These are phyloP conservation scores for Zelleria hepariella DNA, from an alignment of 2,888 invertebrate genomes.

Conservation along the genomic window DNA sequence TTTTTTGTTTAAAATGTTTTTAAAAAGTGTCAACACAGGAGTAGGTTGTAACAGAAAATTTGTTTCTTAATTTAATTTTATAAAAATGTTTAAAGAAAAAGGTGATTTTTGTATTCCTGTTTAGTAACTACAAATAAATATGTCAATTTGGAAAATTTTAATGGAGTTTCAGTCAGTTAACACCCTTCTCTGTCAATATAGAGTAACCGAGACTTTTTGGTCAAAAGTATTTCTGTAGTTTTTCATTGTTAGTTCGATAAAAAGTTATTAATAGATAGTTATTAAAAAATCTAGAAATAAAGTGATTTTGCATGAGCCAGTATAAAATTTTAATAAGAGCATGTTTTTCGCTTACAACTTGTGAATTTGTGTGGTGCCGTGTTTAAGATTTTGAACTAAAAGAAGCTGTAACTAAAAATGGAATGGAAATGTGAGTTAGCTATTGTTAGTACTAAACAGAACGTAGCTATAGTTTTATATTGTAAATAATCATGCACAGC, in stretches of 20 bases:
- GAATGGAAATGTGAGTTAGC: constrained; percentile 6
- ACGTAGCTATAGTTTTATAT: neutral
- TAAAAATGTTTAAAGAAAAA: constrained; percentile 42
- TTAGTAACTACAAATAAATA: constrained; percentile 64
- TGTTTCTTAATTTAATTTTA: constrained; percentile 35
- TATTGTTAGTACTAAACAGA: neutral
- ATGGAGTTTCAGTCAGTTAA: constrained; percentile 73
- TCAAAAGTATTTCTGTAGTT: no score
- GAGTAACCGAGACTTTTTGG: no score
- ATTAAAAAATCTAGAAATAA: neutral
- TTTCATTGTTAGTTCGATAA: no score
- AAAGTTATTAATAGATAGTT: constrained; percentile 17
- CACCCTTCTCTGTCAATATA: constrained; percentile 66
- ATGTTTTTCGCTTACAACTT: neutral
- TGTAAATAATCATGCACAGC: constrained; percentile 3
- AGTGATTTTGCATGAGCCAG: neutral
- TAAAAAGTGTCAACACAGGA: constrained; percentile 46
- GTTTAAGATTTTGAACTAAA: neutral
- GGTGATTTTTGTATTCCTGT: constrained; percentile 60
- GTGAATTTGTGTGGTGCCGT: constrained; percentile 1
- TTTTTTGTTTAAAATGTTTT: constrained; percentile 15
- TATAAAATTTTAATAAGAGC: neutral
- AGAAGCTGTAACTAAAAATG: constrained; percentile 4
- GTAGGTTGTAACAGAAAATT: constrained; percentile 69
- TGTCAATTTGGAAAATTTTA: constrained; percentile 46